These are phyloP conservation scores for Dysidea cf. avara DNA, from an alignment of 37 sponge, comb jelly and placozoan genomes.

Conservation along the genomic window DNA sequence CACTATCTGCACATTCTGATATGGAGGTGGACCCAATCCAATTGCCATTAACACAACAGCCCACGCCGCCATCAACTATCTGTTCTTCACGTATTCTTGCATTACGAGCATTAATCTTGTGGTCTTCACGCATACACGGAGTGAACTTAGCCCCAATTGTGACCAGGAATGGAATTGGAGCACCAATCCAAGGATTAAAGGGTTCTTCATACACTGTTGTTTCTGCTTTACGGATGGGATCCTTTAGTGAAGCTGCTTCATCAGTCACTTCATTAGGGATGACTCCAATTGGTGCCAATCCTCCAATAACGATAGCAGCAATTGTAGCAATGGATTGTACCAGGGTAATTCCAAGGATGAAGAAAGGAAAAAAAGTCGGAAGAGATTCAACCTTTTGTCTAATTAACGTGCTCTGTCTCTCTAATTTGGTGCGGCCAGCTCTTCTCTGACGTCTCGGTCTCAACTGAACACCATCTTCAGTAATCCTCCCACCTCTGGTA, in stretches of 20 bases:
- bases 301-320: constrained; percentile 35
- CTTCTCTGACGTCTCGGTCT: background rate
- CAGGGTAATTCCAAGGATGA: constrained; percentile 72
- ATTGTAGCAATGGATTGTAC: constrained; percentile 58
- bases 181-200: constrained; percentile 91
- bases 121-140: constrained; percentile 93
- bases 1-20: constrained; percentile 11
- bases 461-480: background rate
- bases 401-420: constrained; percentile 67
- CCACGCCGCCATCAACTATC: constrained; percentile 21
- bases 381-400: constrained; percentile 75
- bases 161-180: constrained; percentile 62
- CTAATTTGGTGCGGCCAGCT: constrained; percentile 45
- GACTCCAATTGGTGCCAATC: constrained; percentile 46
- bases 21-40: constrained; percentile 33
- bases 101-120: constrained; percentile 50
- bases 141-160: constrained; percentile 86
- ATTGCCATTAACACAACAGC: constrained; percentile 57
- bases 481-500: constrained; percentile 8
- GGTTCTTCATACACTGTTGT: constrained; percentile 34
- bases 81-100: constrained; percentile 11
- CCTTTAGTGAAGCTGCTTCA: constrained; percentile 37
- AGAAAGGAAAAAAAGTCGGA: constrained; percentile 89
- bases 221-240: background rate
- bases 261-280: constrained; percentile 17